phyloP scores from a whole-genome alignment of 2,797 vertebrate species.

The Lagocephalus sceleratus region DNA sequence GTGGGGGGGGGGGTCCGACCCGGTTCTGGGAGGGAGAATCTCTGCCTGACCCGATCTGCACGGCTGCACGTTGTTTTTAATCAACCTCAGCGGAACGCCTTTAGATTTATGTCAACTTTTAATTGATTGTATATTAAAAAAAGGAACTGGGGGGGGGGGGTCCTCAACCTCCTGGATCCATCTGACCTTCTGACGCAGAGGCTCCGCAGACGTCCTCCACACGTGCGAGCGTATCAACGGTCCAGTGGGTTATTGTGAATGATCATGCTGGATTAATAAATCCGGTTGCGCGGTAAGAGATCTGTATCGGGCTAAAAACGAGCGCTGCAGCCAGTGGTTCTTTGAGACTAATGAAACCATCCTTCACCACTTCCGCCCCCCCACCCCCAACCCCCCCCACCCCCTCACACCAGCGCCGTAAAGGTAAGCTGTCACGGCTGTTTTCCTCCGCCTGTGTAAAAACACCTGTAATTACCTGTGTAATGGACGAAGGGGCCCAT shows the following conservation, averaged over 20 bases:
- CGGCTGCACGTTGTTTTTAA: no score
- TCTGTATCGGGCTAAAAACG: constrained; percentile 27
- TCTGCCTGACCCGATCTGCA: constrained; percentile 27
- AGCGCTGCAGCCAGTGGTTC: constrained; percentile 37
- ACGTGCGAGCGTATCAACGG: no score
- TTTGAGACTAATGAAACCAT: constrained; percentile 27
- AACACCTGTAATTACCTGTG: constrained; percentile 67
- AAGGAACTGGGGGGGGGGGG: constrained; percentile 8
- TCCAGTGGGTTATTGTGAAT: constrained; percentile 40
- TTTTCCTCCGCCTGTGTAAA: constrained; percentile 42
- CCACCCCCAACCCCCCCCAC: constrained; percentile 8
- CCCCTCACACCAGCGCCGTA: constrained; percentile 18
- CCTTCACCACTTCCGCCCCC: constrained; percentile 23
- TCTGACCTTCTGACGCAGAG: no score
- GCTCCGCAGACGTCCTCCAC: no score
- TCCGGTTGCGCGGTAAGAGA: constrained; percentile 13
- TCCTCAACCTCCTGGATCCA: no score
- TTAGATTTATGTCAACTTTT: no score
- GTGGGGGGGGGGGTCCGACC: constrained; percentile 32
- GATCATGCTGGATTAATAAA: constrained; percentile 56
- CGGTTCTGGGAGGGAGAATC: constrained; percentile 38
- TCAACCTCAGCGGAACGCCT: no score
- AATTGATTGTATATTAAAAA: constrained; percentile 3
- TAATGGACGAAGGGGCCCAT: constrained; percentile 65
- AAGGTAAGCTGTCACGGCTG: constrained; percentile 47